Evolutionary conservation across 2,888 invertebrate genomes (phyloP).

Genomic region (Archaeoteleia sp.): DNA sequence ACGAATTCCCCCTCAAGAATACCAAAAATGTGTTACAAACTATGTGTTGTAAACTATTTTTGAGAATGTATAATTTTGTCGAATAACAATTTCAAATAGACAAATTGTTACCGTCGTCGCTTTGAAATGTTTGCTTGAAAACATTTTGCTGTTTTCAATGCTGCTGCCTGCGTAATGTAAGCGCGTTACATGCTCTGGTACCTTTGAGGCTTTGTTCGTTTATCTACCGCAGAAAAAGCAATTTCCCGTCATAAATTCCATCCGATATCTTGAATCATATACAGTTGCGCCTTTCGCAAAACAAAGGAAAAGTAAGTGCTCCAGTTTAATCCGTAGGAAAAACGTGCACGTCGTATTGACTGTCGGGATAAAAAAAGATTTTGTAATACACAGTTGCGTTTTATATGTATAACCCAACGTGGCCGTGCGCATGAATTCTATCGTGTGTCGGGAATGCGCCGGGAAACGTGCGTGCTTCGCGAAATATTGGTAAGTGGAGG

Average conservation of each 20-base stretch:
- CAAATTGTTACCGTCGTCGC: too few species aligned
- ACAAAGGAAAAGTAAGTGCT: conserved; percentile 14
- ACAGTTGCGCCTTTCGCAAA: conserved; percentile 11
- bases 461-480: conserved; percentile 18
- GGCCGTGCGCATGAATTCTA: conserved; percentile 36
- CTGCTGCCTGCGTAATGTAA: background rate
- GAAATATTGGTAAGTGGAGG: conserved; percentile 9
- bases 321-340: conserved; percentile 16
- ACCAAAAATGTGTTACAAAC: too few species aligned
- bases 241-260: conserved; percentile 23
- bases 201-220: conserved; percentile 6
- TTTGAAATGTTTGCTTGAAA: too few species aligned
- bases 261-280: conserved; percentile 18
- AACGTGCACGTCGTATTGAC: conserved; percentile 12
- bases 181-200: conserved; percentile 6
- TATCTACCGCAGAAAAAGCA: conserved; percentile 13
- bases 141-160: too few species aligned
- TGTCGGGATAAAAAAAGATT: conserved; percentile 15
- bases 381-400: conserved; percentile 18
- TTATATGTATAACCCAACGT: conserved; percentile 12
- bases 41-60: too few species aligned
- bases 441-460: background rate
- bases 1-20: too few species aligned
- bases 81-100: too few species aligned
- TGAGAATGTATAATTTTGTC: too few species aligned